Conservation (phyloP, 2,113 vertebrate species). For the Engystomops pustulosus region DNA sequence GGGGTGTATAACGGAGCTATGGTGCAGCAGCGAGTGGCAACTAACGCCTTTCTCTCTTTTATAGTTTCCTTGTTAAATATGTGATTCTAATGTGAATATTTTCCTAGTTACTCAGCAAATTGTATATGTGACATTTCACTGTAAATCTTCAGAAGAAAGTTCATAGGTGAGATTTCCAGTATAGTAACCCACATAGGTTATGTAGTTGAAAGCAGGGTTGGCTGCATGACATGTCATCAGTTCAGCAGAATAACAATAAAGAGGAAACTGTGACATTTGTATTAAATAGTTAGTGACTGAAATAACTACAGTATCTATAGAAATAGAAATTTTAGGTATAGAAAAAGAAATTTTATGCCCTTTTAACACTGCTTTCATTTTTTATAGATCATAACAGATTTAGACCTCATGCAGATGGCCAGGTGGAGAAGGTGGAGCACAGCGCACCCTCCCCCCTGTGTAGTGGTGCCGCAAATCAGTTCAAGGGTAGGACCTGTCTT, state of each 20-base stretch:
- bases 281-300: too few species aligned
- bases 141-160: not conserved
- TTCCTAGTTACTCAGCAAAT: not conserved
- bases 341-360: not conserved
- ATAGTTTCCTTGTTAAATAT: too few species aligned
- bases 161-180: not conserved
- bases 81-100: not conserved
- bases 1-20: too few species aligned
- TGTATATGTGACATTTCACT: not conserved
- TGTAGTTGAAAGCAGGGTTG: not conserved
- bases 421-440: too few species aligned
- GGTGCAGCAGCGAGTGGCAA: too few species aligned
- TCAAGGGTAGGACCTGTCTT: too few species aligned
- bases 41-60: too few species aligned
- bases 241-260: conserved; percentile 10
- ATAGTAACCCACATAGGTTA: not conserved
- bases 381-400: too few species aligned
- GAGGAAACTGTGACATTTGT: conserved; percentile 13
- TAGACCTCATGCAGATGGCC: too few species aligned
- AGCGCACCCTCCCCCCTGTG: too few species aligned
- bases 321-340: not conserved
- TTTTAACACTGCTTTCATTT: not conserved
- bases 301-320: not conserved
- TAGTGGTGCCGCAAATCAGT: too few species aligned
- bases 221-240: conserved; percentile 26